Evolutionary conservation across 2,797 vertebrate genomes (phyloP).

Genomic region (Pseudocheirus occidentalis): DNA sequence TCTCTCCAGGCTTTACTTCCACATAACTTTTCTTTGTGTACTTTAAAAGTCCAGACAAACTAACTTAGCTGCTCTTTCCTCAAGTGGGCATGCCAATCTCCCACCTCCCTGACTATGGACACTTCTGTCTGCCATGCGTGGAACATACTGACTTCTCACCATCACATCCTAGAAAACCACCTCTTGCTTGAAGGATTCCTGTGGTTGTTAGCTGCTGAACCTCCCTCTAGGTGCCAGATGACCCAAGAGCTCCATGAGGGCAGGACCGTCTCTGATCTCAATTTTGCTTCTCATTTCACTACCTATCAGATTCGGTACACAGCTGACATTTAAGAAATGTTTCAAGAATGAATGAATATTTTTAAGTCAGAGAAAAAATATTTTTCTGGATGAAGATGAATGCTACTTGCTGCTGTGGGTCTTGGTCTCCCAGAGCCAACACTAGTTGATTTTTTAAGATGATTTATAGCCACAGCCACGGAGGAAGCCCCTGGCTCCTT

Average conservation of each 20-base stretch:
- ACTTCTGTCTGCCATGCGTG: neutral
- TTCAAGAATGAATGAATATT: neutral
- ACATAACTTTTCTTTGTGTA: neutral
- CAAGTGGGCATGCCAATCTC: neutral
- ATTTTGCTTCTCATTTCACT: neutral
- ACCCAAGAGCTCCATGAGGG: neutral
- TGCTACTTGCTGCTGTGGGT: neutral
- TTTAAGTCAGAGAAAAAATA: neutral
- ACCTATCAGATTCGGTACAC: neutral
- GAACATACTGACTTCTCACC: neutral
- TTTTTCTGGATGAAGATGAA: neutral
- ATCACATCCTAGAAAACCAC: neutral
- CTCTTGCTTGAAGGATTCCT: neutral
- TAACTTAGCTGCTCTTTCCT: neutral
- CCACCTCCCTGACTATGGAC: neutral
- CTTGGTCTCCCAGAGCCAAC: fast-evolving
- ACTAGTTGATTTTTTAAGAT: fast-evolving
- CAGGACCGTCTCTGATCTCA: neutral
- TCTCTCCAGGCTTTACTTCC: neutral
- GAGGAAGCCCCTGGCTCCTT: neutral
- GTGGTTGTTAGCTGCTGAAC: neutral
- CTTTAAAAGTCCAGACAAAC: neutral
- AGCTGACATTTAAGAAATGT: neutral
- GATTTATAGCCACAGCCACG: neutral
- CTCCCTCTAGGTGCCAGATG: neutral